These are phyloP conservation scores for Helogale parvula DNA, from an alignment of 2,113 vertebrate genomes.

Conservation along the genomic window DNA sequence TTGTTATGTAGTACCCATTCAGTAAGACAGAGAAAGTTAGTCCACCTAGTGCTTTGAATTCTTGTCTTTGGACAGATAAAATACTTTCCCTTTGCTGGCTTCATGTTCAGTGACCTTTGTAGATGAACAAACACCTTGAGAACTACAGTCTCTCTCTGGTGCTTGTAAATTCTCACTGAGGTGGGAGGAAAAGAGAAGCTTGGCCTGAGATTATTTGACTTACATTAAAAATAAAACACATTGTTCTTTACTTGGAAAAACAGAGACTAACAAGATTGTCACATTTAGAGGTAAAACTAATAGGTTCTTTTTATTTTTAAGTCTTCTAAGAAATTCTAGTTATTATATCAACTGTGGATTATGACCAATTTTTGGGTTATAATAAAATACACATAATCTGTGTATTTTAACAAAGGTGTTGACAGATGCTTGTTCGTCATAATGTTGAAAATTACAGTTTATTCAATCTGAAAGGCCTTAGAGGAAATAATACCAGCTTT, in stretches of 20 bases:
- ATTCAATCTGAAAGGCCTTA: conserved; percentile 35
- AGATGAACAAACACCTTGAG: not conserved
- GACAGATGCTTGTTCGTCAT: not conserved
- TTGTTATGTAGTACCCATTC: not conserved
- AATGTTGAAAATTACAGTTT: conserved; percentile 39
- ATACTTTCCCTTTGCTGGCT: not conserved
- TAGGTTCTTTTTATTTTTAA: conserved; percentile 13
- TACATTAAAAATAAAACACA: conserved; percentile 10
- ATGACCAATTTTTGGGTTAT: not conserved
- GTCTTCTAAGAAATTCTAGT: not conserved
- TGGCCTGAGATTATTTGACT: not conserved
- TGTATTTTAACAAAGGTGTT: conserved; percentile 37
- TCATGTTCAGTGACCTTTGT: not conserved
- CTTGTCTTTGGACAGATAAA: not conserved
- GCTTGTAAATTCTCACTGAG: not conserved
- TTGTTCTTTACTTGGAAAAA: not conserved
- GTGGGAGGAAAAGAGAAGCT: not conserved
- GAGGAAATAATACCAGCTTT: conserved; percentile 60
- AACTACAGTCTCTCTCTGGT: not conserved
- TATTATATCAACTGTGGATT: conserved; percentile 24
- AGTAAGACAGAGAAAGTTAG: not conserved
- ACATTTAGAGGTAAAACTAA: not conserved
- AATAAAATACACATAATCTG: not conserved
- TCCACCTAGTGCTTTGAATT: not conserved
- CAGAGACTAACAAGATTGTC: not conserved